Evolutionary conservation across 2,113 vertebrate species (phyloP).

Genomic region (Dipodomys spectabilis): DNA sequence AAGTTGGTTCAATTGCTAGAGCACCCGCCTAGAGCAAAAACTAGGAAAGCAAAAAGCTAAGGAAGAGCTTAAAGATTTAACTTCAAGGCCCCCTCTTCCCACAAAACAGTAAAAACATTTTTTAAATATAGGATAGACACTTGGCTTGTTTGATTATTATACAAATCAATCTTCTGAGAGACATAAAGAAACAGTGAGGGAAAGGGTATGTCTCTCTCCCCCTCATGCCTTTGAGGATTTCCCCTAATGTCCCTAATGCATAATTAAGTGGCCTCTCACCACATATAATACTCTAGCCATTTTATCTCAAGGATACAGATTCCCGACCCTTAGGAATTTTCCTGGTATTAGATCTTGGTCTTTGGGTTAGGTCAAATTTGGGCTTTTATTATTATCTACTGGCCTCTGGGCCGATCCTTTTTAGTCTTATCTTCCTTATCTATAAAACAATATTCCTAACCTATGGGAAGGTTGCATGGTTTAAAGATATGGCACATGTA

Average conservation of each 20-base stretch:
- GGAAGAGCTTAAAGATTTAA: too few relatives aligned
- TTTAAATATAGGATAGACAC: too few relatives aligned
- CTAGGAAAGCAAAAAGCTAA: too few relatives aligned
- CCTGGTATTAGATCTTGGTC: not conserved
- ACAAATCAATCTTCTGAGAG: slow-evolving; percentile 24
- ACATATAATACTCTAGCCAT: not conserved
- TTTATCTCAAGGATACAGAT: not conserved
- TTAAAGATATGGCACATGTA: not conserved
- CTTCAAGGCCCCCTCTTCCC: too few relatives aligned
- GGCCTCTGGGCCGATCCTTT: not conserved
- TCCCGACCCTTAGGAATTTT: not conserved
- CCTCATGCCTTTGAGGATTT: not conserved
- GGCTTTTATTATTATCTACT: not conserved
- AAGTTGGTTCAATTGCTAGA: not conserved
- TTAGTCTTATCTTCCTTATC: slow-evolving; percentile 1
- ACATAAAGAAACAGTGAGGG: not conserved
- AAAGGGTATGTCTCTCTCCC: not conserved
- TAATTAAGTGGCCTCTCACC: not conserved
- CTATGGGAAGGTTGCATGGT: not conserved
- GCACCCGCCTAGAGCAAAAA: too few relatives aligned
- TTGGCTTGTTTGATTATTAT: not conserved
- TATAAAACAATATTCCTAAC: not conserved
- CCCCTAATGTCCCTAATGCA: too few relatives aligned
- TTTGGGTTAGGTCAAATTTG: not conserved
- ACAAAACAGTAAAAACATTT: too few relatives aligned